Evolutionary conservation across 2,888 invertebrate species (phyloP), one percentile per base, ranked within the genome.

Genomic region (Polymixis lichenea): DNA sequence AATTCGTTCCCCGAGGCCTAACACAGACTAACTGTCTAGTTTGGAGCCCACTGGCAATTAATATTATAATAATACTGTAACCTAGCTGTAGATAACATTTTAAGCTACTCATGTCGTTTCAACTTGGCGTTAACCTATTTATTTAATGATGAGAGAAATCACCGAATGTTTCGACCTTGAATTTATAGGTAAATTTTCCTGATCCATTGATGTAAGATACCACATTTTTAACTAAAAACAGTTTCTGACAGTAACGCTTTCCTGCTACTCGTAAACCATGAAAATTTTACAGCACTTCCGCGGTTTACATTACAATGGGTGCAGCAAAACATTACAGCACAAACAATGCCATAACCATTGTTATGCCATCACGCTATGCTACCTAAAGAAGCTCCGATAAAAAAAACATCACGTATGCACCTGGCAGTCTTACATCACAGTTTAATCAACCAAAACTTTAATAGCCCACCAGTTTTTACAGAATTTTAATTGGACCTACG

Each of bases 401-500:
- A 78, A n/a, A 78, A 77, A 77, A 38, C 58, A 62, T 62, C 71
- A 77, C 32, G 69, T n/a, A 61, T 38, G 19, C 78, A 86, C 68
- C 78, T 82, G 86, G 76, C 61, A 71, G 13, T 13, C 51, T 78
- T 75, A 78, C 75, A 73, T 61, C 43, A 64, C 60, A 58, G 72
- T 60, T 38, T 53, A 72, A 73, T 73, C 67, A 61, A 75, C 53
- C 8, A 78, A 70, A 79, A 69, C 46, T 64, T 77, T 58, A 72
- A 75, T 70, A 68, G 56, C 55, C 43, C 17, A 70, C 19, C 64
- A 83, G 72, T 78, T 78, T 72, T 72, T n/a, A 71, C 67, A 73
- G 78, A 73, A 77, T 32, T 60, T 76, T 83, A 77, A 88, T 88
- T 81, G 78, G 76, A 65, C 67, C 55, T 43, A 38, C 19, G 56